Evolutionary conservation across 2,888 invertebrate species (phyloP), one percentile per base, ranked within the genome.

Genomic region (Drepana falcataria): DNA sequence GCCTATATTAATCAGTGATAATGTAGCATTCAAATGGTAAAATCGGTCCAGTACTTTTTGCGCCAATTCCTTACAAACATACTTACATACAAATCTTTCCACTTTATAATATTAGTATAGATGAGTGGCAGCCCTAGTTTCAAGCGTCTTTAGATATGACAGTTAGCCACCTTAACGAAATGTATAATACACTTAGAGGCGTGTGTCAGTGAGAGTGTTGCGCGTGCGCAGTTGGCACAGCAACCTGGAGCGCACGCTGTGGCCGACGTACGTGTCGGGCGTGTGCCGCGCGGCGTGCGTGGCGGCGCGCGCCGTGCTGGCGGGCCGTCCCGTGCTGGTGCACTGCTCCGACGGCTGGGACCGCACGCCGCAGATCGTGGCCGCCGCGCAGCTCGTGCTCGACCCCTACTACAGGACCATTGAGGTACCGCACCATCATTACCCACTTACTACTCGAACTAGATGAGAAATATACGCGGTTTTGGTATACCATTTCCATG

Each of bases 331-430:
- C 4, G 99, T 98, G 54, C 92, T 99, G 59, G 98, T 99, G 6
- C 99, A 99, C 85, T 99, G 99, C 86, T 98, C 98, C 2, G 99
- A 99, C 89, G 99, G 99, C 51, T 99, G 99, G 99, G 99, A 99
- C 89, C 93, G 99, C 65, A 99, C 99, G 55, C 97, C 99, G 49
- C 99, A 99, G 91, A 96, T 99, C 64, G 97, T 97, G 21, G 96
- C 98, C 48, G 92, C 99, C 53, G 97, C 98, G 9, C 96, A 99
- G 85, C 92, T 99, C 48, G 91, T 99, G 74, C 92, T 99, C 47
- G 99, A 99, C 92, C 98, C 98, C 0, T 95, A 95, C 87, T 99
- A 99, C 84, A 92, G 99, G 67, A 99, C 99, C 7, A 93, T 97
- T 53, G 95, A 97, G 92, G 98, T 95, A 77, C 74, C 48, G 9